phyloP scores from a whole-genome alignment of 2,797 vertebrate species.

The Ctenopoma multispine region DNA sequence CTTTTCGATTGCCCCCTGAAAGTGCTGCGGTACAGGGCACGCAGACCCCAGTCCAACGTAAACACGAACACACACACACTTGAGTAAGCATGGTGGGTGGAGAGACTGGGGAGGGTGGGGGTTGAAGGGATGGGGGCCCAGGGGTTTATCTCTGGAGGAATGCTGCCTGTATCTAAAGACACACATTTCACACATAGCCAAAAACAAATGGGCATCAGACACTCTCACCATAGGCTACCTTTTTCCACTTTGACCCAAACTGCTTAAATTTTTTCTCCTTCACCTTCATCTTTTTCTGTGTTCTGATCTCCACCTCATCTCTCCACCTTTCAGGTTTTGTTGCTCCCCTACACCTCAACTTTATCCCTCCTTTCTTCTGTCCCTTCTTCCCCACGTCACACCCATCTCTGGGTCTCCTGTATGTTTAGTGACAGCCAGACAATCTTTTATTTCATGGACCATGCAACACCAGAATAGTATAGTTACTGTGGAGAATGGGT shows the following conservation, averaged over 20 bases:
- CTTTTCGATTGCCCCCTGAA: slow-evolving; percentile 77
- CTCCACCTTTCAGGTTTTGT: slow-evolving; percentile 52
- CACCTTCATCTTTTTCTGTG: slow-evolving; percentile 24
- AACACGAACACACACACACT: slow-evolving; percentile 75
- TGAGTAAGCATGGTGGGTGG: slow-evolving; percentile 80
- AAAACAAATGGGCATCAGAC: slow-evolving; percentile 62
- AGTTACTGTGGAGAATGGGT: slow-evolving; percentile 76
- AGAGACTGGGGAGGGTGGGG: slow-evolving; percentile 70
- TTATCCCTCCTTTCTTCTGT: slow-evolving; percentile 71
- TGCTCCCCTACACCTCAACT: slow-evolving; percentile 49
- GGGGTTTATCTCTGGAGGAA: slow-evolving; percentile 86
- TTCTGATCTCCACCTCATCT: slow-evolving; percentile 47
- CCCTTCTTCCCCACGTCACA: slow-evolving; percentile 66
- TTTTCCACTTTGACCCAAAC: not conserved
- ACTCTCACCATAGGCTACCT: slow-evolving; percentile 19
- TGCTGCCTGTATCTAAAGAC: slow-evolving; percentile 84
- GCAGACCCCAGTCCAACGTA: slow-evolving; percentile 69
- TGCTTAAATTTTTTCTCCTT: slow-evolving; percentile 2
- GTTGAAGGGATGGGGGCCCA: slow-evolving; percentile 68
- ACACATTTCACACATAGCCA: slow-evolving; percentile 77
- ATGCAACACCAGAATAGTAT: slow-evolving; percentile 63
- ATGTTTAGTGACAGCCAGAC: slow-evolving; percentile 82
- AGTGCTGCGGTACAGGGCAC: slow-evolving; percentile 69
- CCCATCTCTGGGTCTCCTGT: slow-evolving; percentile 72
- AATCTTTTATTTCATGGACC: slow-evolving; percentile 67